Conservation (phyloP, 2,113 vertebrate species). For the Chloropsis hardwickii region DNA sequence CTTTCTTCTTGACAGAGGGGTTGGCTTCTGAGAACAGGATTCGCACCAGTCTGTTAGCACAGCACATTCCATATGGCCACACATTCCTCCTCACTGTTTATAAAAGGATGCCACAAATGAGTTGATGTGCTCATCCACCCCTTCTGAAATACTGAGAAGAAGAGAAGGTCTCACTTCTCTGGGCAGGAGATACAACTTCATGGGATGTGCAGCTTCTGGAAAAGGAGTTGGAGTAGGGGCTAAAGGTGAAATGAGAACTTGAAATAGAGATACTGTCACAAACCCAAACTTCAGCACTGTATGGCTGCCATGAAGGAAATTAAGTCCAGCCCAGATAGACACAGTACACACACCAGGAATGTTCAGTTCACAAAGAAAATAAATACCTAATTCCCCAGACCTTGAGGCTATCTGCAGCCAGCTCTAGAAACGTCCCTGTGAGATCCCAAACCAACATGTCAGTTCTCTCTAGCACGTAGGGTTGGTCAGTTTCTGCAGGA, state of each 20-base stretch:
- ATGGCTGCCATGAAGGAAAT: background rate
- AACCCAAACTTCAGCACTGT: background rate
- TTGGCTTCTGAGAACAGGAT: background rate
- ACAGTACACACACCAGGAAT: background rate
- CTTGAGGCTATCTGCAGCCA: background rate
- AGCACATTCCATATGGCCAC: background rate
- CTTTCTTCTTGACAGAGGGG: background rate
- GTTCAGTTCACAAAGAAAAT: background rate
- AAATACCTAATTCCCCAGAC: background rate
- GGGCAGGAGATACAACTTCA: background rate
- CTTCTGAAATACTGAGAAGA: background rate
- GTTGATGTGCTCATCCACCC: background rate
- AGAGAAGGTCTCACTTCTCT: background rate
- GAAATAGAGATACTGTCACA: background rate
- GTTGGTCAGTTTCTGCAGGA: background rate
- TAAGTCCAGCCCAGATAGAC: background rate
- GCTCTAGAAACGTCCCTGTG: rapidly evolving
- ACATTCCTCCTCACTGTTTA: background rate
- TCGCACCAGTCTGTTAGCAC: background rate
- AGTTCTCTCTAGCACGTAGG: rapidly evolving
- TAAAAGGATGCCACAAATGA: background rate
- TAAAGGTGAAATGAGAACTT: background rate
- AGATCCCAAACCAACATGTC: background rate
- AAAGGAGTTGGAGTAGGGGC: background rate
- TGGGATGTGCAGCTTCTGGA: background rate